A percentile compares a stretch with the other conserved stretches of the same genome.
Evolutionary conservation across 2,797 vertebrate genomes (phyloP).

Genomic region (Sebastes matsubarae): DNA sequence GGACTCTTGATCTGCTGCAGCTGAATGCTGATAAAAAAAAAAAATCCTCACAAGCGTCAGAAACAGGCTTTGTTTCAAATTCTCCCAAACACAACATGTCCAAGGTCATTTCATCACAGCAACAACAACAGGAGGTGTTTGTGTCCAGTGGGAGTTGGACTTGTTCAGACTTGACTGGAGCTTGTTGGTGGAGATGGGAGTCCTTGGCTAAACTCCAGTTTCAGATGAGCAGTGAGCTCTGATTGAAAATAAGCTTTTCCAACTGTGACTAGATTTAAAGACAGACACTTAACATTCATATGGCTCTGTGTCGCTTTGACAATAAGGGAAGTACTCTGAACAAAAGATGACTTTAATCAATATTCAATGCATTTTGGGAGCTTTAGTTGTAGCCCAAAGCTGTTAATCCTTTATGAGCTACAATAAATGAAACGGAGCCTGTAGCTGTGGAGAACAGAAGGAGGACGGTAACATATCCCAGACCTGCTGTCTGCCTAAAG

Average conservation of each 20-base stretch:
- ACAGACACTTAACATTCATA: background rate
- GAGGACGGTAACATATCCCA: background rate
- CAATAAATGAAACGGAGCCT: background rate
- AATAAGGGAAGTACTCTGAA: background rate
- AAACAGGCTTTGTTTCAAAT: background rate
- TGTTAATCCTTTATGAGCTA: conserved; percentile 1
- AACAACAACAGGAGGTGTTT: conserved; percentile 36
- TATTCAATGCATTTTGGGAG: background rate
- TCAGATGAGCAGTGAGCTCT: conserved; percentile 4
- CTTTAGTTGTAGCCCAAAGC: background rate
- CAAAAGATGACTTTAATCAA: background rate
- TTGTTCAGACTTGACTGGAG: conserved; percentile 23
- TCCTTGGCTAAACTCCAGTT: conserved; percentile 37
- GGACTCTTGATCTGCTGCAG: conserved; percentile 18
- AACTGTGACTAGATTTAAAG: conserved; percentile 18
- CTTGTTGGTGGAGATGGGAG: background rate
- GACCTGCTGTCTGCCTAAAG: conserved; percentile 32
- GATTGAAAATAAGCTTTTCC: background rate
- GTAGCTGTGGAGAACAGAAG: conserved; percentile 24
- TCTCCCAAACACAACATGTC: conserved; percentile 23
- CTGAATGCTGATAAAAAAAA: conserved; percentile 28
- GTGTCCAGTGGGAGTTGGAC: conserved; percentile 24
- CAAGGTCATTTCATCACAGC: conserved; percentile 42
- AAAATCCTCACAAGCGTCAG: background rate
- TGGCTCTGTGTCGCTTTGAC: background rate